Percentiles rank a stretch among this genome's conserved stretches.
These are phyloP conservation scores for Hylomyscus alleni DNA, from an alignment of 2,797 vertebrate species.

Conservation along the genomic window DNA sequence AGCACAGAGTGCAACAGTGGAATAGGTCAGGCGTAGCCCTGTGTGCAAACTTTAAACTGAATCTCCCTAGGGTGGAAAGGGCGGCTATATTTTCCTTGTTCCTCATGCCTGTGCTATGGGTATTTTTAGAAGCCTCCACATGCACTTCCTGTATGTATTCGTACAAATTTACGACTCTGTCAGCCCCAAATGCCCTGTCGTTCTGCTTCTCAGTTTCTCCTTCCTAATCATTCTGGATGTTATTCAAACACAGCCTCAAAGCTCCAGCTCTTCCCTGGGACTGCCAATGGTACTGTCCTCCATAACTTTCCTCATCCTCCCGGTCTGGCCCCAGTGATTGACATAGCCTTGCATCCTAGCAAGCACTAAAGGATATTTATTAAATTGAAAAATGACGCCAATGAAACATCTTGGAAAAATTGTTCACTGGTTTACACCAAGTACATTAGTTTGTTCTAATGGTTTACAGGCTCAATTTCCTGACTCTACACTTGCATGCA, in stretches of 20 bases:
- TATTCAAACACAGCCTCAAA: not conserved
- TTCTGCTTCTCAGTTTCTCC: not conserved
- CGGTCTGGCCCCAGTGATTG: not conserved
- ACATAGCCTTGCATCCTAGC: not conserved
- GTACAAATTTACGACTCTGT: not conserved
- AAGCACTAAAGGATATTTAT: not conserved
- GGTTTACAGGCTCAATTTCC: not conserved
- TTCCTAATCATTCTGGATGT: not conserved
- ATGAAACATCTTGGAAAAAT: not conserved
- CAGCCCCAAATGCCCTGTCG: not conserved
- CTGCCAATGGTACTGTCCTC: not conserved
- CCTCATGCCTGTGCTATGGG: not conserved
- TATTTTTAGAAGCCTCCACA: not conserved
- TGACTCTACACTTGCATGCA: not conserved
- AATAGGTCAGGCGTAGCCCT: not conserved
- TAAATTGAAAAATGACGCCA: slow-evolving; percentile 22
- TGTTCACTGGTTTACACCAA: not conserved
- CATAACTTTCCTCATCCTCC: not conserved
- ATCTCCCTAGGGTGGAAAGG: not conserved
- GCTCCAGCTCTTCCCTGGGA: not conserved
- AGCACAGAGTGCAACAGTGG: not conserved
- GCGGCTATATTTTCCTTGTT: not conserved
- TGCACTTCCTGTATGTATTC: not conserved
- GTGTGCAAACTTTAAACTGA: not conserved
- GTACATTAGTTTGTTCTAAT: not conserved